Base-by-base conservation (phyloP, 2,888 invertebrate genomes). In the Fragum fragum region DNA sequence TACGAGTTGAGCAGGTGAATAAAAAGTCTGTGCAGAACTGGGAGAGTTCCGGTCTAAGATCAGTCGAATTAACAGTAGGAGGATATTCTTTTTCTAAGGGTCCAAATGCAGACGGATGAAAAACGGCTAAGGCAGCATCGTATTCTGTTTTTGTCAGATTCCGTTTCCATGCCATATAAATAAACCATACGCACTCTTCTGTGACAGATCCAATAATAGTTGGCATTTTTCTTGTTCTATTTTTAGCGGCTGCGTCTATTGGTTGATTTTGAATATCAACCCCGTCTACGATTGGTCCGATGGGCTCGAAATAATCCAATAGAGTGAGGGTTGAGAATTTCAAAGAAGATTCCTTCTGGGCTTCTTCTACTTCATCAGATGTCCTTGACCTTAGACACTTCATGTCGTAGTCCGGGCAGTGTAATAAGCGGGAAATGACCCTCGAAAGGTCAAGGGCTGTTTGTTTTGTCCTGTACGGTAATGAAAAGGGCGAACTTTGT, bases 271-370 rank as follows among this genome's bases (percentile, higher is more conserved):
- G 74, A 1, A 92, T 83, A 9, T 90, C 75, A 0, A 79, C 61
- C 0, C 88, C 90, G 63, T 92, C 91, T 32, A 92, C 83, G 21
- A 87, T 84, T 0, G 92, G 92, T 6, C 91, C 89, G 76, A 90
- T 87, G 6, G 91, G 89, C 72, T 92, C 92, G 61, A 91, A 91
- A 42, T 88, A 86, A 47, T 90, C 89, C 23, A 91, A 73, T 16
- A 91, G 73, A 59, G 90, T 90, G 5, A 88, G 21, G 7, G 91
- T 90, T 18, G 89, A 84, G 11, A 90, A 73, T 59, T 85, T 85
- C 21, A 76, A 66, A 0, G 83, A 68, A 0, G 86, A 76, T 16
- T 73, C 61, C 11, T 79, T 66, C 81, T 90, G 89, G 7, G 90
- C 91, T 16, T 79, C 69, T n/a, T 86, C 85, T 18, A 92, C 85